Conservation (phyloP, 1,140 invertebrate genomes). For the Conopomorpha cramerella region DNA sequence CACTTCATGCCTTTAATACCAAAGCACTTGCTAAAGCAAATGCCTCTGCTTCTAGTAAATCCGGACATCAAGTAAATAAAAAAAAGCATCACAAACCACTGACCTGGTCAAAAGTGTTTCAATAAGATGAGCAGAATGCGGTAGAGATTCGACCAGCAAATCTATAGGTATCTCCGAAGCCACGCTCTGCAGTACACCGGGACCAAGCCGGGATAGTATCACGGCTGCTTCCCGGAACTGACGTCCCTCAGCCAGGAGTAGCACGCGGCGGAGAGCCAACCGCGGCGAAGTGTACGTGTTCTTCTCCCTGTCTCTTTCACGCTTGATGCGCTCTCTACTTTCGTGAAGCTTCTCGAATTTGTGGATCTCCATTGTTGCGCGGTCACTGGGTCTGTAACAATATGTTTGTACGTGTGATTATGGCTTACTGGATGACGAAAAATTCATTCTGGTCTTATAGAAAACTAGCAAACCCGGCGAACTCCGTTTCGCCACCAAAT, state of each 20-base stretch:
- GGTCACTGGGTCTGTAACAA: too few species aligned
- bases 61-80: too few species aligned
- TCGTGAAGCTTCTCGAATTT: too few species aligned
- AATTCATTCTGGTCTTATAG: too few species aligned
- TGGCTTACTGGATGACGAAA: too few species aligned
- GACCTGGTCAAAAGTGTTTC: conserved; percentile 84
- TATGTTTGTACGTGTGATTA: too few species aligned
- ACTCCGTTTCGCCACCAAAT: too few species aligned
- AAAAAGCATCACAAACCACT: conserved; percentile 5
- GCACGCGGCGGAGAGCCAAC: conserved; percentile 72
- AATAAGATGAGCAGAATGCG: conserved; percentile 81
- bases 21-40: too few species aligned
- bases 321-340: conserved; percentile 62
- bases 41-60: too few species aligned
- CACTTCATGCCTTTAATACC: too few species aligned
- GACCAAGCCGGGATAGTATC: conserved; percentile 74
- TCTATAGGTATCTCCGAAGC: conserved; percentile 82
- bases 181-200: conserved; percentile 73
- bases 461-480: too few species aligned
- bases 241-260: conserved; percentile 76
- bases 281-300: conserved; percentile 74
- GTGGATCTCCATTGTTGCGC: too few species aligned
- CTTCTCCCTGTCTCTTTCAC: conserved; percentile 58
- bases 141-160: conserved; percentile 83
- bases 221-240: conserved; percentile 81